Evolutionary conservation across 1,140 invertebrate genomes (phyloP).

Genomic region (Berghia stephanieae): DNA sequence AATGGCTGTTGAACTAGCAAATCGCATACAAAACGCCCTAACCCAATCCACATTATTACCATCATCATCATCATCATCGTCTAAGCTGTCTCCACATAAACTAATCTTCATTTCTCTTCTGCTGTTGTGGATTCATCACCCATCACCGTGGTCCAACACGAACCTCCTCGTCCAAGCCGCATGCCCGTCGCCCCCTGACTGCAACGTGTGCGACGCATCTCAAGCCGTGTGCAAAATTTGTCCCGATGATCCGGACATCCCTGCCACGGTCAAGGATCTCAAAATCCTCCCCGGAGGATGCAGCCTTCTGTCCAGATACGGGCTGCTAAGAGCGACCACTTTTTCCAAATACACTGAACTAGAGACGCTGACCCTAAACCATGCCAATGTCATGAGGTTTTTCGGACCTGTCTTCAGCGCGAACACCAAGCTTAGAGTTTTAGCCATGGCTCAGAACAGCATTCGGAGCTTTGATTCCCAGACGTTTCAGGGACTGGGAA

Average conservation of each 20-base stretch:
- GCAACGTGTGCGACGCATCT: conserved; percentile 9
- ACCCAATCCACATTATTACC: too few species aligned
- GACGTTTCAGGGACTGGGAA: conserved; percentile 42
- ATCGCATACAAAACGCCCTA: too few species aligned
- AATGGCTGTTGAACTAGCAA: too few species aligned
- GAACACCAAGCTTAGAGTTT: conserved; percentile 3
- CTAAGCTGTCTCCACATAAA: too few species aligned
- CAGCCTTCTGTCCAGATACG: not conserved
- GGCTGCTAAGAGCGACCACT: not conserved
- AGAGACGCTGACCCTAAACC: conserved; percentile 35
- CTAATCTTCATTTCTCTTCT: too few species aligned
- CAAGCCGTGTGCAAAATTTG: conserved; percentile 32
- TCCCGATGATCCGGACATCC: conserved; percentile 23
- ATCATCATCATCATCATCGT: too few species aligned
- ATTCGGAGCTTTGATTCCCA: not conserved
- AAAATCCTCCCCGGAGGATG: conserved; percentile 25
- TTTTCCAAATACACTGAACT: conserved; percentile 31
- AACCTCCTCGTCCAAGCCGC: not conserved
- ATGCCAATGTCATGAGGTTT: conserved; percentile 32
- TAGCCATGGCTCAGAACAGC: conserved; percentile 1
- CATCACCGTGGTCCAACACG: too few species aligned
- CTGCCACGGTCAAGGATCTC: conserved; percentile 22
- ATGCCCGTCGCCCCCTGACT: conserved; percentile 8
- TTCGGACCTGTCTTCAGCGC: conserved; percentile 36
- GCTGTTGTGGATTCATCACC: too few species aligned